A percentile compares a stretch with the other conserved stretches of the same genome.
These are phyloP conservation scores for Corydoras sp. DNA, from an alignment of 2,113 vertebrate species.

Conservation along the genomic window DNA sequence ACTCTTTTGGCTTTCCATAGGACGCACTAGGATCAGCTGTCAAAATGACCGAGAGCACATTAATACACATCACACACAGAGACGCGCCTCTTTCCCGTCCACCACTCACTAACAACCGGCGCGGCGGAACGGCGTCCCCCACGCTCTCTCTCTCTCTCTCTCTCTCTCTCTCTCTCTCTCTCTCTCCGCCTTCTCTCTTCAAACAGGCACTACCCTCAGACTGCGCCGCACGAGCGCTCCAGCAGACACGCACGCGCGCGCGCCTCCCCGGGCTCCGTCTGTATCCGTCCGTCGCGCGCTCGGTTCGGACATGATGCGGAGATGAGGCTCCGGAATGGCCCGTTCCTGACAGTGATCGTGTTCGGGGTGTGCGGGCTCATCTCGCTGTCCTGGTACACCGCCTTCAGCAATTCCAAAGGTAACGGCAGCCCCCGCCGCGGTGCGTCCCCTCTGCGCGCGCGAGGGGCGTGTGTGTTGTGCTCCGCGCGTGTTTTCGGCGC, in stretches of 20 bases:
- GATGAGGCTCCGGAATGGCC: constrained; percentile 91
- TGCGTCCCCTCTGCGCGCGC: not conserved
- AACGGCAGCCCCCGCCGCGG: constrained; percentile 34
- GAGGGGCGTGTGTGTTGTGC: constrained; percentile 1
- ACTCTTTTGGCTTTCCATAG: not conserved
- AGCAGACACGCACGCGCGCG: not conserved
- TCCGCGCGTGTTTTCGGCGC: not conserved
- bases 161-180: constrained; percentile 7
- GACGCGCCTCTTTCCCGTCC: not conserved
- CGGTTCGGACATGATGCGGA: constrained; percentile 73
- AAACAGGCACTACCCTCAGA: not conserved
- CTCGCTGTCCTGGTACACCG: constrained; percentile 95
- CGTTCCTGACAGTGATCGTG: constrained; percentile 91
- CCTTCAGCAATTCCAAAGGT: constrained; percentile 95
- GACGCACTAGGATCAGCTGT: not conserved
- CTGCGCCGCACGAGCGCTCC: constrained; percentile 19
- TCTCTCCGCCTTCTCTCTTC: constrained; percentile 4
- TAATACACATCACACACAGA: constrained; percentile 4
- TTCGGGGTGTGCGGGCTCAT: constrained; percentile 88
- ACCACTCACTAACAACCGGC: constrained; percentile 1
- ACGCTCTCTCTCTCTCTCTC: not conserved
- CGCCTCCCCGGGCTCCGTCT: not conserved
- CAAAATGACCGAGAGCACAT: not conserved
- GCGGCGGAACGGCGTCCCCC: not conserved
- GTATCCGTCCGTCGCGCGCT: constrained; percentile 21